Evolutionary conservation across 92 coral and sea anemone species (phyloP), one percentile per base, ranked within the genome.

Genomic region (Phymanthus crucifer): DNA sequence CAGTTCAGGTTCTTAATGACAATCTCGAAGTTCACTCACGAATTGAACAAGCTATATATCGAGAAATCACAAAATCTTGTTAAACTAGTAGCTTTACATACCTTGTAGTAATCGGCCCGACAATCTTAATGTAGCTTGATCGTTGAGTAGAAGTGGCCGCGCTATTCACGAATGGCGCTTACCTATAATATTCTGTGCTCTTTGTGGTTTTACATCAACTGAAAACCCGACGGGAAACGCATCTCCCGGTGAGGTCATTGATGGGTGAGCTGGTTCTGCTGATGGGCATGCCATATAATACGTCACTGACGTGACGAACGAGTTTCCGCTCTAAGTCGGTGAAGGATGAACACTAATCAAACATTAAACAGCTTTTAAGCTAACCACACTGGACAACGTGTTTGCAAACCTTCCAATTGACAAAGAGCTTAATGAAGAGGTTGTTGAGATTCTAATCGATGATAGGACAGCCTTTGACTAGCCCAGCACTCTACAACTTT

Each of bases 131-230:
- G 68, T 24, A 61, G 68, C 17, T 61, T 27, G 68, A 29, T 24
- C 64, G 27, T 40, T 48, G 37, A 35, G 38, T 32, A 56, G 26
- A 52, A 31, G 14, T 73, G 46, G 17, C 35, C 57, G 21, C 47
- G 36, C 32, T 35, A 52, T 57, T 40, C 24, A 36, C 48, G 21
- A 8, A 48, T 40, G 40, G 8, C 45, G 47, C 48, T 32, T 38
- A 43, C 64, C 65, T 18, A 34, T 19, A 16, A 40, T 70, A 65
- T 56, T 32, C 67, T n/a, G 32, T 56, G 37, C 65, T 56, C 72
- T 77, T 77, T 77, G 81, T 77, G 81, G 81, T 77, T 64, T 77
- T 37, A 29, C 81, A 64, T 61, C 72, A 77, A 77, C 72, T 52
- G 29, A 61, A 64, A 3, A 23, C 81, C 26, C 81, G 38, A 77